Conservation (phyloP, 2,113 vertebrate species). For the Neotoma lepida region DNA sequence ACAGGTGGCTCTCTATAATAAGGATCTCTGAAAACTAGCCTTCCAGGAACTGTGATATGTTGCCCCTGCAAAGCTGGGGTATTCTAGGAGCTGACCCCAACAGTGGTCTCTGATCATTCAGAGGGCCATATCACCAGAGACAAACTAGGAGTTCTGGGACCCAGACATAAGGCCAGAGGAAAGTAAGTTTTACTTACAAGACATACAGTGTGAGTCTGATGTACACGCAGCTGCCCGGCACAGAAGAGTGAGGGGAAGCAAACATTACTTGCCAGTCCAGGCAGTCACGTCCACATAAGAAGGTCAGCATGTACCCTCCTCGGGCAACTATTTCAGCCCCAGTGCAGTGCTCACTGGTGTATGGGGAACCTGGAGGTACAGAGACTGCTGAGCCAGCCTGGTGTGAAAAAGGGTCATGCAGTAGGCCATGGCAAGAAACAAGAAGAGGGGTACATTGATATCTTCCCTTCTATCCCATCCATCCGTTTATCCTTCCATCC, state of each 20-base stretch:
- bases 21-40: not conserved
- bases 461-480: not conserved
- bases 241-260: not conserved
- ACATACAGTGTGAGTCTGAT: not conserved
- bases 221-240: not conserved
- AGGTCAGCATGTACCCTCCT: not conserved
- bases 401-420: not conserved
- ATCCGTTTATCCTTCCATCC: not conserved
- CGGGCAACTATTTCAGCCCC: not conserved
- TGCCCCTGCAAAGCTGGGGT: not conserved
- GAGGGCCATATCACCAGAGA: not conserved
- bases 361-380: not conserved
- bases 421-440: not conserved
- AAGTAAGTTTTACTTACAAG: not conserved
- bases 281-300: not conserved
- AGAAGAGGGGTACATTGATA: not conserved
- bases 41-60: too few relatives aligned
- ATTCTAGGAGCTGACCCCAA: not conserved
- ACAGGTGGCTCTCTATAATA: not conserved
- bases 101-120: not conserved
- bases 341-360: not conserved
- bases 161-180: not conserved
- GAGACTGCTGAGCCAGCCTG: not conserved
- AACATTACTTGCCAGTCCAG: not conserved
- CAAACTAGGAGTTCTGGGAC: not conserved